A percentile compares a stretch with the other conserved stretches of the same genome.
phyloP scores from a whole-genome alignment of 2,797 vertebrate genomes.

The Ptychobarbus kaznakovi region DNA sequence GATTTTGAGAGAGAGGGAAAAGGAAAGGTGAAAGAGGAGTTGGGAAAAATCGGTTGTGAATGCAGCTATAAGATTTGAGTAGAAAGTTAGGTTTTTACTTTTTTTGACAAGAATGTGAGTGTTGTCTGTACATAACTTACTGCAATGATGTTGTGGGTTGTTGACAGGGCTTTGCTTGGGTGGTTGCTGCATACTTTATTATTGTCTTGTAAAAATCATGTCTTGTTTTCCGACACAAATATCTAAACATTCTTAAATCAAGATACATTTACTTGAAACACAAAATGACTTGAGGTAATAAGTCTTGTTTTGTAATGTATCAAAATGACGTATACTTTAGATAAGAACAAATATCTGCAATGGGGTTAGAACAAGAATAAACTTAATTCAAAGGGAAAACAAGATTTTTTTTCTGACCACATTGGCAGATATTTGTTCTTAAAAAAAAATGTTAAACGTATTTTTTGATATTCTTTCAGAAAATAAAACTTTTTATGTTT shows the following conservation, averaged over 20 bases:
- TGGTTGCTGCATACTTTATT: not conserved
- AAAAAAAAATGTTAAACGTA: no score
- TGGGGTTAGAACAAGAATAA: not conserved
- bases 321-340: not conserved
- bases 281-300: no score
- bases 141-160: not conserved
- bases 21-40: slow-evolving; percentile 64
- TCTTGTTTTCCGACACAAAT: not conserved
- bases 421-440: not conserved
- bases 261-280: no score
- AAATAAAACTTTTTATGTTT: not conserved
- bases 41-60: slow-evolving; percentile 29
- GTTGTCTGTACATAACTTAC: not conserved
- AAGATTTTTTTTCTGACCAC: not conserved
- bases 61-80: not conserved
- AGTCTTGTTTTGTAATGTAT: not conserved
- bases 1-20: slow-evolving; percentile 74
- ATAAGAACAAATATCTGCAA: not conserved
- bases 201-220: not conserved
- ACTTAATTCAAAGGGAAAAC: not conserved
- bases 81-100: not conserved
- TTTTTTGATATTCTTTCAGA: not conserved
- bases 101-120: not conserved
- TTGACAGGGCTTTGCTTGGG: not conserved
- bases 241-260: not conserved